Percentiles rank a stretch among this genome's conserved stretches.
Conservation (phyloP, 1,140 invertebrate species). For the Stegodyphus dumicola region DNA sequence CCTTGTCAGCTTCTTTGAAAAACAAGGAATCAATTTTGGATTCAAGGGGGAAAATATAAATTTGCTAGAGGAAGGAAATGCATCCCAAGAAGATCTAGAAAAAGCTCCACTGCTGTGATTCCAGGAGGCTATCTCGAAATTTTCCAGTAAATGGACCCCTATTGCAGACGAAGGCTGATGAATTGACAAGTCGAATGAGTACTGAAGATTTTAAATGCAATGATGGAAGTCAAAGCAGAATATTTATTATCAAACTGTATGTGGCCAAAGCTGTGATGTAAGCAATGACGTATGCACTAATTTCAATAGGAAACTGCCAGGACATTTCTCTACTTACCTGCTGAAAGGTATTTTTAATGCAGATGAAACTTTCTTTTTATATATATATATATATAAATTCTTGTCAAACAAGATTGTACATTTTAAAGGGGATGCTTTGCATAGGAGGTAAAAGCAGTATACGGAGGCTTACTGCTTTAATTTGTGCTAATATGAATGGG, state of each 20-base stretch:
- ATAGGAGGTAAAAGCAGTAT: background rate
- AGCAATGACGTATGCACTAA: background rate
- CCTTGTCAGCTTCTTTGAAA: background rate
- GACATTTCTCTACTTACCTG: background rate
- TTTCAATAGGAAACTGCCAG: background rate
- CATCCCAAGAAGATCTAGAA: background rate
- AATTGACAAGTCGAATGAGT: background rate
- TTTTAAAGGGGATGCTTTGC: background rate
- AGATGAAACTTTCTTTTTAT: background rate
- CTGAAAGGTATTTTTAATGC: background rate
- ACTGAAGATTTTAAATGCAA: too few species aligned
- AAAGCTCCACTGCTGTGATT: background rate
- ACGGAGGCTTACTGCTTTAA: background rate
- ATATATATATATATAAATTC: background rate
- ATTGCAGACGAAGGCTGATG: background rate
- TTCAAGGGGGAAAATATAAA: background rate
- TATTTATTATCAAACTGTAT: too few species aligned
- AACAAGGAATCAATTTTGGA: background rate
- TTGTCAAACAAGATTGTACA: background rate
- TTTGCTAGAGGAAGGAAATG: background rate
- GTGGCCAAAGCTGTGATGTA: background rate
- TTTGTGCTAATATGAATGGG: background rate
- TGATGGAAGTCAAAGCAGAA: too few species aligned
- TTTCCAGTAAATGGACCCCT: background rate
- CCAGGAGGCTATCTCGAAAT: background rate